Base-by-base conservation (phyloP, 2,113 vertebrate genomes). In the Calypte anna region DNA sequence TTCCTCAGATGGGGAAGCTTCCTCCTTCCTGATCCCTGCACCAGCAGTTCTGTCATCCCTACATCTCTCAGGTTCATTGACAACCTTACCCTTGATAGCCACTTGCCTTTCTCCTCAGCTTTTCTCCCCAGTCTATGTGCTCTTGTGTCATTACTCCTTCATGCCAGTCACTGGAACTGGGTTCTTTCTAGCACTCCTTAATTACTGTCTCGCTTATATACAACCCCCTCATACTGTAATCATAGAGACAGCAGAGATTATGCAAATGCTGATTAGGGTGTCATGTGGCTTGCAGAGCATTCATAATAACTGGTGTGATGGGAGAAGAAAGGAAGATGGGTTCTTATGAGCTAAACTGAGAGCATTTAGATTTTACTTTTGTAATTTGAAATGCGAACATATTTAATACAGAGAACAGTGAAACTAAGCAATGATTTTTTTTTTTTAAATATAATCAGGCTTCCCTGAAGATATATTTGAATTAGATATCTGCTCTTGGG, bases 121-220 rank as follows among this genome's bases (percentile, higher is more conserved):
- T 91, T 91, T 78, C 67, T 89, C 18, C 40, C 81, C 51, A 61
- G 33, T 40, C 31, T 69, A 10, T 66, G 40, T 51, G 67, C 33
- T 86, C 79, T 62, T 86, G 82, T 88, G 20, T 88, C 76, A 83
- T 70, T 88, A 58, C 68, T 96, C 57, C 64, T 86, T 93, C 68
- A 57, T 81, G 86, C 63, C 93, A 90, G 94, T 93, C 31, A 61
- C 7, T 70, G 53, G 55, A 93, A 76, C 86, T 63, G 64, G 44
- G 68, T 18, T 88, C 94, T 83, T 93, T 88, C 91, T 90, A 88
- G 53, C 72, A 83, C 73, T 86, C 3, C 36, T 94, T 96, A 96
- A 95, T 94, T 90, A 88, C 88, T 90, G 72, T 78, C 82, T 96
- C 88, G 76, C 90, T 96, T 95, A 93, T 90, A 69, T 96, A 95